Percentiles rank a stretch among this genome's conserved stretches.
These are phyloP conservation scores for Aspiorhynchus laticeps DNA, from an alignment of 2,113 vertebrate species.

Conservation along the genomic window DNA sequence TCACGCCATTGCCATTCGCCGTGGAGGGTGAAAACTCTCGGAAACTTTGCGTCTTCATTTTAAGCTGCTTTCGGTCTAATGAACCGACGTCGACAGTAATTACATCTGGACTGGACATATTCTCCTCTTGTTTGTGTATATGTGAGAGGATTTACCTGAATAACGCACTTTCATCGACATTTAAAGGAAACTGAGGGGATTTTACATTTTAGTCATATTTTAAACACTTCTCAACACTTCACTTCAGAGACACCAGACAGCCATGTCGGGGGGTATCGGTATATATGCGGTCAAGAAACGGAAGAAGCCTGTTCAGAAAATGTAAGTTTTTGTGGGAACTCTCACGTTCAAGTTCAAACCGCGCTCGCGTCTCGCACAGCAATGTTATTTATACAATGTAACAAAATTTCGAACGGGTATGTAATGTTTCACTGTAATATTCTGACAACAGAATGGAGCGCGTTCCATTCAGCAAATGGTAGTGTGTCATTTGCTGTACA, in stretches of 20 bases:
- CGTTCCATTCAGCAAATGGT: not conserved
- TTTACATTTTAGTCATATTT: constrained; percentile 33
- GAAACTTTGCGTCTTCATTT: constrained; percentile 4
- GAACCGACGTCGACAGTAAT: not conserved
- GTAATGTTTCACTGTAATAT: not conserved
- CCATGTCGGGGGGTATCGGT: constrained; percentile 68
- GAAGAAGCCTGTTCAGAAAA: constrained; percentile 81
- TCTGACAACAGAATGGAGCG: not conserved
- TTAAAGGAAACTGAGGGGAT: constrained; percentile 20
- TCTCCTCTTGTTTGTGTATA: not conserved
- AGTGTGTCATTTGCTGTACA: not conserved
- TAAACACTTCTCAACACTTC: constrained; percentile 36
- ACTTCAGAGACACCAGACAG: not conserved
- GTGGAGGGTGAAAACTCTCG: constrained; percentile 46
- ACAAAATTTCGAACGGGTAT: not conserved
- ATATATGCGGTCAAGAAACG: constrained; percentile 78
- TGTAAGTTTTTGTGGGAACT: constrained; percentile 65
- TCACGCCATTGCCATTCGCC: constrained; percentile 56
- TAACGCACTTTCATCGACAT: constrained; percentile 19
- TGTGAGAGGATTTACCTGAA: constrained; percentile 8
- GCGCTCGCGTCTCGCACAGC: constrained; percentile 8
- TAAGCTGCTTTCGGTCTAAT: not conserved
- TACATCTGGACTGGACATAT: not conserved
- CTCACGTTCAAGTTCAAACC: constrained; percentile 34
- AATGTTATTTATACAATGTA: constrained; percentile 12